A percentile compares a stretch with the other conserved stretches of the same genome.
Evolutionary conservation across 2,797 vertebrate species (phyloP).

Genomic region (Sparidentex hasta): DNA sequence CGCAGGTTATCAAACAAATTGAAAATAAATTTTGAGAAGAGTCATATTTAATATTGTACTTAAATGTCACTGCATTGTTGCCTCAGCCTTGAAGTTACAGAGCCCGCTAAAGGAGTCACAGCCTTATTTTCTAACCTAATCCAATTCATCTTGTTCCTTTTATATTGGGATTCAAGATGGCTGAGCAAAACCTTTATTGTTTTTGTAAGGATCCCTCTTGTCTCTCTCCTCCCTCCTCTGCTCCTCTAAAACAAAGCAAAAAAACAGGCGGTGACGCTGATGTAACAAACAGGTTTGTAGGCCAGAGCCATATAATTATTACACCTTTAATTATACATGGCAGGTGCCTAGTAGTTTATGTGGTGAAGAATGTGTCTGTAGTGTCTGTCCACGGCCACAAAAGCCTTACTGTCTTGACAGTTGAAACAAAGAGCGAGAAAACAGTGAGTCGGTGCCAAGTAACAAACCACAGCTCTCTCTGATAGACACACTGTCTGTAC

Average conservation of each 20-base stretch:
- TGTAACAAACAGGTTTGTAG: conserved; percentile 35
- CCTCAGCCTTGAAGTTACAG: conserved; percentile 9
- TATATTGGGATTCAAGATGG: conserved; percentile 19
- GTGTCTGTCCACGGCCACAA: conserved; percentile 58
- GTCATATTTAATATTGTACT: conserved; percentile 34
- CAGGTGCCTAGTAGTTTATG: conserved; percentile 20
- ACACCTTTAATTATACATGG: conserved; percentile 49
- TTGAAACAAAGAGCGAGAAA: conserved; percentile 45
- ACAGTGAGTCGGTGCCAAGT: conserved; percentile 59
- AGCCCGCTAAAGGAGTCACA: conserved; percentile 25
- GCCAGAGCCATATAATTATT: conserved; percentile 40
- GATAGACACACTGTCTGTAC: conserved; percentile 80
- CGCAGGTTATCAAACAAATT: conserved; percentile 39
- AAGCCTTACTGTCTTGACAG: conserved; percentile 70
- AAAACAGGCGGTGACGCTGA: conserved; percentile 5
- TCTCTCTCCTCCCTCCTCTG: conserved; percentile 8
- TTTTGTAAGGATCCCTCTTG: conserved; percentile 5
- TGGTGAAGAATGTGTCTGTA: conserved; percentile 33
- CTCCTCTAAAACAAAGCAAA: conserved; percentile 17
- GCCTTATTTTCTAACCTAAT: conserved; percentile 41
- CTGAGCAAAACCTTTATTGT: conserved; percentile 25
- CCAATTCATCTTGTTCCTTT: conserved; percentile 24
- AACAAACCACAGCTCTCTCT: conserved; percentile 76
- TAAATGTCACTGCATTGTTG: conserved; percentile 19
- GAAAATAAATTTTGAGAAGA: conserved; percentile 28